phyloP scores from a whole-genome alignment of 2,113 vertebrate genomes.

The Seriola aureovittata region DNA sequence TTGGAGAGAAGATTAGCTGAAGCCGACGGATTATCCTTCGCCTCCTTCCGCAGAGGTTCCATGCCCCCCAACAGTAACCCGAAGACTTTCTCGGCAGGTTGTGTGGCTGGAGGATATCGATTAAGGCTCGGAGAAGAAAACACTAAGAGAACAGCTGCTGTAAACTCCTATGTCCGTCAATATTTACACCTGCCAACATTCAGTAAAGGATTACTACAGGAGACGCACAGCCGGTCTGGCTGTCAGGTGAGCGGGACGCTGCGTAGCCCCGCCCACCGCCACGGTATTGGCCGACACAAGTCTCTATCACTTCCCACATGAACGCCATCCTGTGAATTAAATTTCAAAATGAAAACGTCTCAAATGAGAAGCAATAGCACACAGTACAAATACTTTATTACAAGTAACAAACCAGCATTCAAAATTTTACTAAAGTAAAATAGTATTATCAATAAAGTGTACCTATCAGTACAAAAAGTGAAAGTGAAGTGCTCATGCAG shows the following conservation, averaged over 20 bases:
- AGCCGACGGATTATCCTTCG: conserved; percentile 79
- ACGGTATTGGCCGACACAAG: conserved; percentile 36
- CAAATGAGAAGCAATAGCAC: not conserved
- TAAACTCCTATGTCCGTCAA: not conserved
- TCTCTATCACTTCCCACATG: conserved; percentile 10
- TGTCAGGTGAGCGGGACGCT: conserved; percentile 5
- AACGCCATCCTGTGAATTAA: not conserved
- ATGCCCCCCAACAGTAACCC: conserved; percentile 58
- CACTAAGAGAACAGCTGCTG: conserved; percentile 6
- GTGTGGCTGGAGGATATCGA: conserved; percentile 19
- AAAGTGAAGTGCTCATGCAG: no score
- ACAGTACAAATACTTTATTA: not conserved
- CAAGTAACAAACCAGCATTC: not conserved
- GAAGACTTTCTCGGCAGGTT: conserved; percentile 34
- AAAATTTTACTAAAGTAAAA: no score
- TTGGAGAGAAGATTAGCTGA: conserved; percentile 83
- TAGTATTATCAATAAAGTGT: no score
- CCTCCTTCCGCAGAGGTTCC: conserved; percentile 71
- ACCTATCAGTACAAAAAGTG: no score
- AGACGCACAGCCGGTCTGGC: not conserved
- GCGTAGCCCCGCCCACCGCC: conserved; percentile 33
- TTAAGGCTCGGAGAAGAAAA: conserved; percentile 14
- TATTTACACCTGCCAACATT: conserved; percentile 9
- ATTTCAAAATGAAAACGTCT: no score
- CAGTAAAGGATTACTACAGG: conserved; percentile 39